Conservation (phyloP, 2,888 invertebrate genomes). For the Sminthurides aquaticus region DNA sequence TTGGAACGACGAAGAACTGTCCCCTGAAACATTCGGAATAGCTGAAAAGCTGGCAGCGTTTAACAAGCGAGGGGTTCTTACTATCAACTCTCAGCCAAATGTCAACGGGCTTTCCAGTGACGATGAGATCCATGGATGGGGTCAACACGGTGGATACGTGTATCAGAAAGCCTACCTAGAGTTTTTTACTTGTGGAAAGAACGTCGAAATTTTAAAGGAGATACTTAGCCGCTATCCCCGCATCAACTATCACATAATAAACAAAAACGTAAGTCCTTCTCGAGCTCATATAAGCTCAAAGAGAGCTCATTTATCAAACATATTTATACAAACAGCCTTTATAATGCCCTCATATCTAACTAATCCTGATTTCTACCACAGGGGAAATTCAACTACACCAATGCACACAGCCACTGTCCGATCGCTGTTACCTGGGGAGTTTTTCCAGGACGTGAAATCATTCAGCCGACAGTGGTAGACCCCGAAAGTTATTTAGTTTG, state of each 20-base stretch:
- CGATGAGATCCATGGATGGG: conserved; percentile 54
- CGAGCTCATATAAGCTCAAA: no score
- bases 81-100: conserved; percentile 55
- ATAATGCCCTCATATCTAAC: no score
- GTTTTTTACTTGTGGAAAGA: conserved; percentile 51
- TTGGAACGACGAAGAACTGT: conserved; percentile 53
- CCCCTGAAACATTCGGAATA: conserved; percentile 51
- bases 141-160: conserved; percentile 53
- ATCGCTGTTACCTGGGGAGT: conserved; percentile 58
- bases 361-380: no score
- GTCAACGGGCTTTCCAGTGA: conserved; percentile 52
- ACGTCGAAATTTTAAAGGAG: conserved; percentile 49
- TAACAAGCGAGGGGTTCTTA: conserved; percentile 51
- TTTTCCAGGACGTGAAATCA: conserved; percentile 54
- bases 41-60: conserved; percentile 47
- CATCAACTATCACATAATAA: conserved; percentile 54
- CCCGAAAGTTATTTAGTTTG: conserved; percentile 54
- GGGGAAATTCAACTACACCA: conserved; percentile 51
- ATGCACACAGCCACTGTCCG: conserved; percentile 50
- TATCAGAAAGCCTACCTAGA: conserved; percentile 54
- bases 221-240: conserved; percentile 49
- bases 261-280: conserved; percentile 48
- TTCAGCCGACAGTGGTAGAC: conserved; percentile 56
- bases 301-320: no score
- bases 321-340: no score